Conservation (phyloP, 2,797 vertebrate species). For the Morus bassanus region DNA sequence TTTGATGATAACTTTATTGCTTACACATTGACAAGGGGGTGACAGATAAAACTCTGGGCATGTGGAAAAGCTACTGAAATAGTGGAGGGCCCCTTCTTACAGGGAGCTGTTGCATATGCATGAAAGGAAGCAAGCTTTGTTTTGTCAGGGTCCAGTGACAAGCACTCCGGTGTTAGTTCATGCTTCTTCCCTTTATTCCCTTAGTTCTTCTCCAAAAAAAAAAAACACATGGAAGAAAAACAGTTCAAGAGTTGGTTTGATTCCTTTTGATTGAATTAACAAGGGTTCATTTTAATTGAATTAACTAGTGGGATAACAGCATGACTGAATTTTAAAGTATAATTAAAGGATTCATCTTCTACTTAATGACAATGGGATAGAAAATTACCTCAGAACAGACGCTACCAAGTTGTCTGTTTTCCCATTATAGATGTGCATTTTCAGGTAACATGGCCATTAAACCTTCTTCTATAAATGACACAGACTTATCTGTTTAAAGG, state of each 20-base stretch:
- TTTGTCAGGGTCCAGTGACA: not conserved
- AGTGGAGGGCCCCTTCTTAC: not conserved
- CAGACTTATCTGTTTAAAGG: not conserved
- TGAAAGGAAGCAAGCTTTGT: not conserved
- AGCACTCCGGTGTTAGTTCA: not conserved
- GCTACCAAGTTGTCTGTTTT: not conserved
- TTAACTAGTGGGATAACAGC: conserved; percentile 21
- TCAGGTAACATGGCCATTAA: conserved; percentile 35
- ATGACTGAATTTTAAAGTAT: conserved; percentile 19
- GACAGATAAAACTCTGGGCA: not conserved
- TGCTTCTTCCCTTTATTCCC: not conserved
- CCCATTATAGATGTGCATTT: not conserved
- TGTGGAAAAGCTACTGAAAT: not conserved
- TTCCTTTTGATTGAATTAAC: conserved; percentile 42
- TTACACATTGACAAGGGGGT: not conserved
- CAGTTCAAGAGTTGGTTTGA: not conserved
- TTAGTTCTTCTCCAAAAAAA: not conserved
- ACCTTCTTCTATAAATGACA: not conserved
- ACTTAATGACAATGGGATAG: conserved; percentile 23
- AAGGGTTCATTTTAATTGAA: conserved; percentile 45
- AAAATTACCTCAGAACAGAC: conserved; percentile 27
- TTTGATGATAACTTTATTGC: not conserved
- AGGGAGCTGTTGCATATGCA: not conserved
- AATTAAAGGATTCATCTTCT: conserved; percentile 45
- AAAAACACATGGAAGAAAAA: not conserved